Conservation (phyloP, 2,113 vertebrate species). For the Cygnus atratus region DNA sequence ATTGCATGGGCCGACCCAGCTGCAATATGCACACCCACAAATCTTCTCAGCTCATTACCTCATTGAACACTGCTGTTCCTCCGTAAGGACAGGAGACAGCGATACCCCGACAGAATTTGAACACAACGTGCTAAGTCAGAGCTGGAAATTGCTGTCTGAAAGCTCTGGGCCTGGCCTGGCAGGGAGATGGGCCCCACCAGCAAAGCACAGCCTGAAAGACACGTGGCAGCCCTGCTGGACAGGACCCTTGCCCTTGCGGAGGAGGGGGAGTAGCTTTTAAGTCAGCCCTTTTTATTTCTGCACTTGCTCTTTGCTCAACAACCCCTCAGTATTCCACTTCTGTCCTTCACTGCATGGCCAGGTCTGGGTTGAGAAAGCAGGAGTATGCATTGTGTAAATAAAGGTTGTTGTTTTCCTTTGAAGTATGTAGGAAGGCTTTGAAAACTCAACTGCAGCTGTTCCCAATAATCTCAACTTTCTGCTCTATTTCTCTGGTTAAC, state of each 20-base stretch:
- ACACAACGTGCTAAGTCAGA: not conserved
- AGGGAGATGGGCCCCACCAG: not conserved
- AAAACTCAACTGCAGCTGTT: slow-evolving; percentile 27
- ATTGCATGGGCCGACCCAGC: slow-evolving; percentile 35
- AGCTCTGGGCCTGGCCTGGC: not conserved
- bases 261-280: not conserved
- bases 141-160: not conserved
- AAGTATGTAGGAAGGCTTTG: slow-evolving; percentile 45
- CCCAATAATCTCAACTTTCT: slow-evolving; percentile 56
- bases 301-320: not conserved
- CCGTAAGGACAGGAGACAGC: not conserved
- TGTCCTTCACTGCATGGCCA: not conserved
- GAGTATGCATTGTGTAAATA: not conserved
- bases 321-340: not conserved
- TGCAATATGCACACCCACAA: slow-evolving; percentile 45
- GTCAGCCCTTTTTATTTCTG: not conserved
- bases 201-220: not conserved
- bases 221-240: not conserved
- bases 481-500: slow-evolving; percentile 70
- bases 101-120: not conserved
- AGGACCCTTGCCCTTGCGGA: not conserved
- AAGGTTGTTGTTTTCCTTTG: slow-evolving; percentile 51
- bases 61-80: not conserved
- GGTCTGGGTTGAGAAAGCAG: not conserved
- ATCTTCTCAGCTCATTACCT: slow-evolving; percentile 58